Percentiles rank a stretch among this genome's conserved stretches.
These are phyloP conservation scores for Electrophaes corylata DNA, from an alignment of 2,888 invertebrate species.

Conservation along the genomic window DNA sequence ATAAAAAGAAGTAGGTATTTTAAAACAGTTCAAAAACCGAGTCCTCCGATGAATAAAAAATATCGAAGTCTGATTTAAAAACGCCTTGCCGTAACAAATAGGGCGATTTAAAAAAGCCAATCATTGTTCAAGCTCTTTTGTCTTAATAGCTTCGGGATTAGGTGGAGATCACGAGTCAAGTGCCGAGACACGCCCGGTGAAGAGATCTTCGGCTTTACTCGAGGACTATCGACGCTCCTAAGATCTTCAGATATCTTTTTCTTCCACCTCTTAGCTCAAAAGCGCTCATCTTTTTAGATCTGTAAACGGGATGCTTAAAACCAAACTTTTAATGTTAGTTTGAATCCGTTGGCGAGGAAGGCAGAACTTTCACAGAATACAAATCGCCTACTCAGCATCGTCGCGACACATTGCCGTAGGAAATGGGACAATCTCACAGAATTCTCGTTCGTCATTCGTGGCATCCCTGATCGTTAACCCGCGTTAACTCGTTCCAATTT, in stretches of 20 bases:
- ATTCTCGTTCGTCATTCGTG: constrained; percentile 25
- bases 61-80: neutral
- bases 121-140: constrained; percentile 34
- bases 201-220: constrained; percentile 44
- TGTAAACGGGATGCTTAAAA: constrained; percentile 32
- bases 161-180: constrained; percentile 38
- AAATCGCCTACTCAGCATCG: constrained; percentile 24
- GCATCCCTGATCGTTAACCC: constrained; percentile 27
- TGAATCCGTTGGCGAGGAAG: constrained; percentile 1
- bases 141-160: constrained; percentile 43
- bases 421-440: constrained; percentile 29
- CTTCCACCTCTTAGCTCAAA: constrained; percentile 45
- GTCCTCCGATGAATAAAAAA: neutral
- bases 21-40: too few species aligned
- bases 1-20: too few species aligned
- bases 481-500: constrained; percentile 12
- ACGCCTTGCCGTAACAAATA: constrained; percentile 4
- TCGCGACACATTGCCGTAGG: constrained; percentile 18
- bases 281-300: constrained; percentile 47
- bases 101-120: constrained; percentile 21
- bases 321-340: constrained; percentile 24
- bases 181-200: constrained; percentile 31
- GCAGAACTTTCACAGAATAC: constrained; percentile 30
- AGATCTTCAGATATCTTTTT: constrained; percentile 44
- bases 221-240: constrained; percentile 49